These are phyloP conservation scores for Sarcophaga carnaria DNA, from an alignment of 2,888 invertebrate species.

Conservation along the genomic window DNA sequence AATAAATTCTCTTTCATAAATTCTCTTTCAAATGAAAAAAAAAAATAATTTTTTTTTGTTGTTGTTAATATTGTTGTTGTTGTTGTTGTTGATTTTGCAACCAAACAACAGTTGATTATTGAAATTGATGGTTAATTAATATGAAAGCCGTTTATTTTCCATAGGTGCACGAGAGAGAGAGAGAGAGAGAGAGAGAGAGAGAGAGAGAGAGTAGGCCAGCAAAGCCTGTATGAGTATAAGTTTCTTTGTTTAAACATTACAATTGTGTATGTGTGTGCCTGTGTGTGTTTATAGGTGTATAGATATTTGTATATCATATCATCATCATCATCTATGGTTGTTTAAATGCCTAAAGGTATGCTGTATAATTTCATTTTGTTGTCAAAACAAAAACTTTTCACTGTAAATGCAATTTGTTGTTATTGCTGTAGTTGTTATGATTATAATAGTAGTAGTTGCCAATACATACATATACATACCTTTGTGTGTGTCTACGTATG, in stretches of 20 bases:
- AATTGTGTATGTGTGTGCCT: neutral
- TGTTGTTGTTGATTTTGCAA: neutral
- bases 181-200: neutral
- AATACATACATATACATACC: no score
- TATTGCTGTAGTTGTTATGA: constrained; percentile 34
- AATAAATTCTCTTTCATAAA: neutral
- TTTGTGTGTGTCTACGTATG: neutral
- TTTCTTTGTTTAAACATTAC: neutral
- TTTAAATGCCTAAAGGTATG: constrained; percentile 69
- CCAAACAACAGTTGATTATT: constrained; percentile 63
- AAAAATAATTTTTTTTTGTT: constrained; percentile 37
- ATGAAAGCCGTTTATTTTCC: constrained; percentile 53
- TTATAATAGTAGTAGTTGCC: constrained; percentile 16
- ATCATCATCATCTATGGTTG: constrained; percentile 61
- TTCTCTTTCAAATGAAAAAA: no score
- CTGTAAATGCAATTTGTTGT: constrained; percentile 62
- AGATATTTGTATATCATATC: constrained; percentile 62
- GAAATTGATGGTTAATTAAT: constrained; percentile 70
- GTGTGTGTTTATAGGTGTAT: neutral
- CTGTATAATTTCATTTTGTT: constrained; percentile 69
- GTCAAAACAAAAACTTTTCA: constrained; percentile 69
- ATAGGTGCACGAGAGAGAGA: neutral
- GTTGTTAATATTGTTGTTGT: neutral
- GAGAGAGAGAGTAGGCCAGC: neutral
- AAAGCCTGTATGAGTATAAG: no score